phyloP scores from a whole-genome alignment of 2,113 vertebrate species.

The Grantiella picta region DNA sequence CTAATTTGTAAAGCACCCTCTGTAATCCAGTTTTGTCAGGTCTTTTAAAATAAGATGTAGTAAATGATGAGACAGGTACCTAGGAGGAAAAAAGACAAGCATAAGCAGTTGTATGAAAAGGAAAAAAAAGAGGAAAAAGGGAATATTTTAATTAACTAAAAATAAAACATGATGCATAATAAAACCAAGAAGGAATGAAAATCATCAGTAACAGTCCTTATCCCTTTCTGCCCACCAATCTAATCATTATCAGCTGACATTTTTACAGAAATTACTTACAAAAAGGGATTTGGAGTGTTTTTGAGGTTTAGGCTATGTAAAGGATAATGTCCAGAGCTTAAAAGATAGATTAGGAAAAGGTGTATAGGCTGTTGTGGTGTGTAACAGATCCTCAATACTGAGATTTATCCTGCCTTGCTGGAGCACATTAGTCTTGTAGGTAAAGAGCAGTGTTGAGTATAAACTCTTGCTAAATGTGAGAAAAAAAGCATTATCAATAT shows the following conservation, averaged over 20 bases:
- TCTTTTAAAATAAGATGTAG: background rate
- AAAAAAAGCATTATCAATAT: background rate
- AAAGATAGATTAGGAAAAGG: background rate
- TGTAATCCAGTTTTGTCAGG: background rate
- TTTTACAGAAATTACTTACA: background rate
- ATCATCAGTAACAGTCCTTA: background rate
- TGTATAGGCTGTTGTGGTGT: background rate
- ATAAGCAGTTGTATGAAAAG: background rate
- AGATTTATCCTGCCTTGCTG: background rate
- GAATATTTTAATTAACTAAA: background rate
- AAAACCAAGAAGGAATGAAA: background rate
- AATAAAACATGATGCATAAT: background rate
- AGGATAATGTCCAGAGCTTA: background rate
- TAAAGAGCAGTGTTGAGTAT: background rate
- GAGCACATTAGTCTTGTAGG: background rate
- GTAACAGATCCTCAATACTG: background rate
- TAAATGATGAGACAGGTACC: background rate
- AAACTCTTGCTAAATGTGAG: constrained; percentile 5
- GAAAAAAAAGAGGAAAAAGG: rapidly evolving
- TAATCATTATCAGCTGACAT: background rate
- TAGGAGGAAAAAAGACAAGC: background rate
- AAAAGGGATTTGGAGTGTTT: background rate
- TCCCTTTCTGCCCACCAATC: background rate
- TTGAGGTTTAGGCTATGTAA: background rate
- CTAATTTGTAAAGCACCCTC: background rate